Percentiles rank a stretch among this genome's conserved stretches.
phyloP scores from a whole-genome alignment of 2,888 invertebrate genomes.

The Orthosia gothica region DNA sequence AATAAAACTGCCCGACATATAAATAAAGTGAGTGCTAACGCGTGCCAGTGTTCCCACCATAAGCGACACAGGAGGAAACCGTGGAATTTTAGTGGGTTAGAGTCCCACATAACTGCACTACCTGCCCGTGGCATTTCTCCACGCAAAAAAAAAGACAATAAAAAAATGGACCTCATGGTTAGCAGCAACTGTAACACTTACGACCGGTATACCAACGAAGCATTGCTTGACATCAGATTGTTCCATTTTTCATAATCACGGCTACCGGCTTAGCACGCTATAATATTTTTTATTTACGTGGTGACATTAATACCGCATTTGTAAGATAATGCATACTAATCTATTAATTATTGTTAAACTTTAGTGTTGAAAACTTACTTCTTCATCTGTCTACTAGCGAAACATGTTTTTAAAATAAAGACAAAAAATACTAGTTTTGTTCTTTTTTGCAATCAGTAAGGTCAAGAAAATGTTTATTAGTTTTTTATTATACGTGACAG shows the following conservation, averaged over 20 bases:
- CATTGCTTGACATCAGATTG: constrained; percentile 8
- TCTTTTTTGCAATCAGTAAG: neutral
- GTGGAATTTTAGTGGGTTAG: too few species aligned
- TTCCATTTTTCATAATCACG: constrained; percentile 15
- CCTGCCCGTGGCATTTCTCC: too few species aligned
- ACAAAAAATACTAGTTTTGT: neutral
- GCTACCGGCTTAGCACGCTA: constrained; percentile 2
- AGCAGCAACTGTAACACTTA: too few species aligned
- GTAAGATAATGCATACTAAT: constrained; percentile 17
- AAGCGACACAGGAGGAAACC: too few species aligned
- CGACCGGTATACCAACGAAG: too few species aligned
- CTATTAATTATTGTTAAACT: neutral
- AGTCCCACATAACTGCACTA: too few species aligned
- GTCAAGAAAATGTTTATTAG: constrained; percentile 5
- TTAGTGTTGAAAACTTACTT: neutral
- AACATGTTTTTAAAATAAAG: constrained; percentile 24
- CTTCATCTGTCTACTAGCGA: neutral
- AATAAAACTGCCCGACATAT: too few species aligned
- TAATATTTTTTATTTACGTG: constrained; percentile 20
- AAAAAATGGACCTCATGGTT: too few species aligned
- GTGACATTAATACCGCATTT: constrained; percentile 13
- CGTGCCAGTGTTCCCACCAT: too few species aligned
- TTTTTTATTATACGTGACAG: neutral
- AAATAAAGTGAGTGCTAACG: too few species aligned
- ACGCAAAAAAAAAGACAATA: too few species aligned